These are phyloP conservation scores for Atractosteus spatula DNA, from an alignment of 2,113 vertebrate genomes.

Conservation along the genomic window DNA sequence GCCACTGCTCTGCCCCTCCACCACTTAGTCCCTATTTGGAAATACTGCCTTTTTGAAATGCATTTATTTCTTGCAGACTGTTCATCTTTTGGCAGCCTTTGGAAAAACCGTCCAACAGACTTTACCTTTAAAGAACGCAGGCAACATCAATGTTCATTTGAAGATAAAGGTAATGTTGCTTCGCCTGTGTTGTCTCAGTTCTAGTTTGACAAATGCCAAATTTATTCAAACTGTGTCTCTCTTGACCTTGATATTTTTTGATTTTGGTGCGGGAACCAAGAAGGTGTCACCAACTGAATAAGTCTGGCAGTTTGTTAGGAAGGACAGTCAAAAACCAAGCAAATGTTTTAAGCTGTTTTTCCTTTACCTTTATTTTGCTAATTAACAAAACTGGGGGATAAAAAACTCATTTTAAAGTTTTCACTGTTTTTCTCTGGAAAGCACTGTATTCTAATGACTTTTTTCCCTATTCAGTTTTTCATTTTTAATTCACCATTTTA, in stretches of 20 bases:
- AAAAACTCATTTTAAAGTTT: neutral
- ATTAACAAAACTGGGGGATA: constrained; percentile 22
- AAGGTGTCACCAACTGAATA: too few species aligned
- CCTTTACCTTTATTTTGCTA: constrained; percentile 39
- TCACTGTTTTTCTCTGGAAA: too few species aligned
- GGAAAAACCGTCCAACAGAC: constrained; percentile 72
- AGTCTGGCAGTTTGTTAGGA: too few species aligned
- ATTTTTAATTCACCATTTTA: constrained; percentile 13
- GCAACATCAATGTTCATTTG: constrained; percentile 85
- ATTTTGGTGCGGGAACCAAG: too few species aligned
- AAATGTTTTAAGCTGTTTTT: neutral
- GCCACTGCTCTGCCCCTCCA: too few species aligned
- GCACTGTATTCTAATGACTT: too few species aligned
- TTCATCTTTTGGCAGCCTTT: constrained; percentile 66
- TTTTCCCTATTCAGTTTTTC: constrained; percentile 23
- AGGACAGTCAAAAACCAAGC: too few species aligned
- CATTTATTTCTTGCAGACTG: constrained; percentile 62
- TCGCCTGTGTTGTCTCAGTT: neutral
- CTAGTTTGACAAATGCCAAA: too few species aligned
- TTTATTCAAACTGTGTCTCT: too few species aligned
- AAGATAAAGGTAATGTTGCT: constrained; percentile 76
- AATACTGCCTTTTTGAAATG: constrained; percentile 1
- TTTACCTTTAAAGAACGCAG: constrained; percentile 90
- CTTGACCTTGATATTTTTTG: too few species aligned
- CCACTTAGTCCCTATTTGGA: too few species aligned